Evolutionary conservation across 2,797 vertebrate genomes (phyloP).

Genomic region (Nyctibius grandis): DNA sequence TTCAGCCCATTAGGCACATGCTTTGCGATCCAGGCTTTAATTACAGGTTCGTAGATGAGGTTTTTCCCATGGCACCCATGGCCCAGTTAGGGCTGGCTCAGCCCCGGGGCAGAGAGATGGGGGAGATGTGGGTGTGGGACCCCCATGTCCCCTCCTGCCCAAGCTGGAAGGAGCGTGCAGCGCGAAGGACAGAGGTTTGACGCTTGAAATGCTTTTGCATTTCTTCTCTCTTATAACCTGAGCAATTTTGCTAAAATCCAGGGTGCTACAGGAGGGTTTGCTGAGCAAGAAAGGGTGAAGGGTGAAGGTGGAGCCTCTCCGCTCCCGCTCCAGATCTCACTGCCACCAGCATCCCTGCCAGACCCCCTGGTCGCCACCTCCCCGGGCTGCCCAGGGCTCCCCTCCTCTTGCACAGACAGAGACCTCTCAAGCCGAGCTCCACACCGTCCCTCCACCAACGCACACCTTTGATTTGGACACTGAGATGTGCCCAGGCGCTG

Average conservation of each 20-base stretch:
- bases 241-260: neutral
- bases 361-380: rapidly evolving
- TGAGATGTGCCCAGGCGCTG: neutral
- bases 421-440: neutral
- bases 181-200: rapidly evolving
- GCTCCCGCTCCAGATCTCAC: neutral
- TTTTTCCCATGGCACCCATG: neutral
- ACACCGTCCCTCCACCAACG: rapidly evolving
- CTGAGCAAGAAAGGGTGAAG: neutral
- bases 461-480: neutral
- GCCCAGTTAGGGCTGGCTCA: neutral
- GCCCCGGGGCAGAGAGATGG: rapidly evolving
- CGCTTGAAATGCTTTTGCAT: neutral
- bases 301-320: neutral
- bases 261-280: neutral
- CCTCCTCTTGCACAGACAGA: neutral
- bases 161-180: neutral
- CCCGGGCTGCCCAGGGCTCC: neutral
- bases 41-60: neutral
- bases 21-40: neutral
- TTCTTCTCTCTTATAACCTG: neutral
- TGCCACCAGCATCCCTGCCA: too few species aligned
- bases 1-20: neutral
- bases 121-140: neutral
- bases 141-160: neutral